These are phyloP conservation scores for Hylyphantes graminicola DNA, from an alignment of 1,140 invertebrate genomes.

Conservation along the genomic window DNA sequence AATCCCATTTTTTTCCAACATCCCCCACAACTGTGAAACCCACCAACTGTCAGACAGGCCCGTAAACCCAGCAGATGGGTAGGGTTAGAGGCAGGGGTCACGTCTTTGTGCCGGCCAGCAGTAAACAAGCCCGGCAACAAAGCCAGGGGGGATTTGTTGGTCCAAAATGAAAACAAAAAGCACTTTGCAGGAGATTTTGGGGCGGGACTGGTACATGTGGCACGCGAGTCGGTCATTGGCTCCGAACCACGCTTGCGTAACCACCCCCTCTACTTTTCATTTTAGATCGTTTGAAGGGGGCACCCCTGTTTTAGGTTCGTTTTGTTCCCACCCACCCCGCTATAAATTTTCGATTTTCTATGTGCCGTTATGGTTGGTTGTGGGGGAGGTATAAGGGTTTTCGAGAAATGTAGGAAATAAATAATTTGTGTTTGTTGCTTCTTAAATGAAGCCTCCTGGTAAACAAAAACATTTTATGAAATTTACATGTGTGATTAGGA, in stretches of 20 bases:
- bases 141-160: conserved; percentile 9
- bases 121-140: conserved; percentile 31
- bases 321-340: conserved; percentile 4
- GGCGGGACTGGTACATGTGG: conserved; percentile 40
- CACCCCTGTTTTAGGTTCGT: neutral
- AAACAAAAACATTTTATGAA: too few species aligned
- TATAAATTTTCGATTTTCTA: neutral
- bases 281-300: neutral
- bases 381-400: too few species aligned
- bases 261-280: conserved; percentile 24
- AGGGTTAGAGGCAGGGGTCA: conserved; percentile 27
- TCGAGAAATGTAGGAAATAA: too few species aligned
- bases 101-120: conserved; percentile 17
- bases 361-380: too few species aligned
- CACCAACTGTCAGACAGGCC: conserved; percentile 8
- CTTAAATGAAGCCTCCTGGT: too few species aligned
- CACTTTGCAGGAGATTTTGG: conserved; percentile 47
- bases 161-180: conserved; percentile 31
- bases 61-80: conserved; percentile 39
- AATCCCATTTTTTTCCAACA: too few species aligned
- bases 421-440: too few species aligned
- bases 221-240: conserved; percentile 53
- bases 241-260: neutral
- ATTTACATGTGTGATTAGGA: too few species aligned
- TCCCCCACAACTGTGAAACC: neutral